These are phyloP conservation scores for Lateolabrax maculatus DNA, from an alignment of 2,797 vertebrate genomes.

Conservation along the genomic window DNA sequence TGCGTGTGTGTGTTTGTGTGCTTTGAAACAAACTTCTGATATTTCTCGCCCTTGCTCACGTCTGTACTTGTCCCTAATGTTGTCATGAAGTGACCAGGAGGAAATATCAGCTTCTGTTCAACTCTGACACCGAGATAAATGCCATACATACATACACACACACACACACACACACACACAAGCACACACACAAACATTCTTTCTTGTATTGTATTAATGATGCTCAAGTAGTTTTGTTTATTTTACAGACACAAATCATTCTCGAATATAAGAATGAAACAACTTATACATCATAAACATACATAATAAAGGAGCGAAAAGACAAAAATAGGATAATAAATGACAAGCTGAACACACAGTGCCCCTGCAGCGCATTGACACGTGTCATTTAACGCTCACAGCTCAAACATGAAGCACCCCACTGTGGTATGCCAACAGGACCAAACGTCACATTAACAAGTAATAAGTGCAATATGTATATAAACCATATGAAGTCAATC, in stretches of 20 bases:
- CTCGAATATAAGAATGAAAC: not conserved
- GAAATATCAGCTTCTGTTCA: conserved; percentile 57
- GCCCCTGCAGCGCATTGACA: not conserved
- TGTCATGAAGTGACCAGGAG: conserved; percentile 50
- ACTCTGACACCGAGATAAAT: conserved; percentile 55
- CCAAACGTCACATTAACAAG: not conserved
- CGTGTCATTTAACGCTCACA: not conserved
- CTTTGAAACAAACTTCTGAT: conserved; percentile 61
- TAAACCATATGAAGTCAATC: not conserved
- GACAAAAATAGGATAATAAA: not conserved
- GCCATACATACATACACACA: conserved; percentile 7
- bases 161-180: not conserved
- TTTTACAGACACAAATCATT: not conserved
- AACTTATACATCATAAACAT: not conserved
- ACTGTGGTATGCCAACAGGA: not conserved
- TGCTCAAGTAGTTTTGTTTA: not conserved
- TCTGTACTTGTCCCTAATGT: conserved; percentile 52
- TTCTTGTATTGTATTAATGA: conserved; percentile 3
- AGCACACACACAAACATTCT: not conserved
- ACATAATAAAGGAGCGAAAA: not conserved
- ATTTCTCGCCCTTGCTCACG: conserved; percentile 35
- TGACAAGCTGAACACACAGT: not conserved
- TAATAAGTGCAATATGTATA: not conserved
- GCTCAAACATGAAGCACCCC: not conserved
- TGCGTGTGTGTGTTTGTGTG: conserved; percentile 21